These are phyloP conservation scores for Agelas oroides DNA, from an alignment of 37 sponge, comb jelly and placozoan genomes.

Conservation along the genomic window DNA sequence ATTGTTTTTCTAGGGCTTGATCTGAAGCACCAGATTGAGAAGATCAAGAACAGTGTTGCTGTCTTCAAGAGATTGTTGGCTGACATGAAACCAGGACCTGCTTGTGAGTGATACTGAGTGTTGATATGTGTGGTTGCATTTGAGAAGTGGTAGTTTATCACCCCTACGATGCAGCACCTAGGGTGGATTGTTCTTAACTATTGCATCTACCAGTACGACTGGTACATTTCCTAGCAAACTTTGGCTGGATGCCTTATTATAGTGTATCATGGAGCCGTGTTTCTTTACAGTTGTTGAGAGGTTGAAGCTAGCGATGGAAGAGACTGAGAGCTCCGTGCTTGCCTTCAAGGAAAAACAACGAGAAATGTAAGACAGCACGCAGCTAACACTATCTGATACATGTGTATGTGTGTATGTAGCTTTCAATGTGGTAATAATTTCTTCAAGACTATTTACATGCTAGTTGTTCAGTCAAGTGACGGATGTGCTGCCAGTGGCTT, in stretches of 20 bases:
- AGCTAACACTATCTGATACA: background rate
- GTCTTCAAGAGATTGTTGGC: slow-evolving; percentile 50
- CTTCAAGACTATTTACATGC: no score
- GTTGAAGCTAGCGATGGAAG: slow-evolving; percentile 79
- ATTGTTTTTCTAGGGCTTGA: slow-evolving; percentile 32
- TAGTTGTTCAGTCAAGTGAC: no score
- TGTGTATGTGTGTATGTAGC: background rate
- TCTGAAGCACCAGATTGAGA: slow-evolving; percentile 54
- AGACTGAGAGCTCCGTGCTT: slow-evolving; percentile 69
- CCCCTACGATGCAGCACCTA: background rate
- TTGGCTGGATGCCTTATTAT: background rate
- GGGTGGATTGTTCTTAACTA: background rate
- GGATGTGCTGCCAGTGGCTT: no score
- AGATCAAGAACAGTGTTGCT: slow-evolving; percentile 33
- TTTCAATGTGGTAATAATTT: background rate
- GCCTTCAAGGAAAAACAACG: slow-evolving; percentile 81
- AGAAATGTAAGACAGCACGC: slow-evolving; percentile 59
- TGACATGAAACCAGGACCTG: slow-evolving; percentile 61
- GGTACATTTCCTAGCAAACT: no score
- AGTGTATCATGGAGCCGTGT: background rate
- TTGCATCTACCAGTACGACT: no score
- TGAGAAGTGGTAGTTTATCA: background rate
- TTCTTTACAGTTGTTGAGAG: slow-evolving; percentile 57
- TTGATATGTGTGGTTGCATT: no score
- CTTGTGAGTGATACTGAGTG: slow-evolving; percentile 30